Evolutionary conservation across 2,888 invertebrate genomes (phyloP).

Genomic region (Eustalomyia histrio): DNA sequence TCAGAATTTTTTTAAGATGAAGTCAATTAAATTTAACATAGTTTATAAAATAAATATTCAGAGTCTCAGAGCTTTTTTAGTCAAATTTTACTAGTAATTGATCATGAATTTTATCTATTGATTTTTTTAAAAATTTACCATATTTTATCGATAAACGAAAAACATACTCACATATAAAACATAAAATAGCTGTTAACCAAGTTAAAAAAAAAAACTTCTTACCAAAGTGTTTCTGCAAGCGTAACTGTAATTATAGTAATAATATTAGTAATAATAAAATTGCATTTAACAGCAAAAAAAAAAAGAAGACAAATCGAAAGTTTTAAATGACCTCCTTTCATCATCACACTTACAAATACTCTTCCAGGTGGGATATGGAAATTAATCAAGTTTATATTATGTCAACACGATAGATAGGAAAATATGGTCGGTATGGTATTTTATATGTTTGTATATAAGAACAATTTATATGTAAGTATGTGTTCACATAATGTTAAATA

Average conservation of each 20-base stretch:
- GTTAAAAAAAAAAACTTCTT: no score
- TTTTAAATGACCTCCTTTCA: slow-evolving; percentile 44
- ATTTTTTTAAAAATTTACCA: no score
- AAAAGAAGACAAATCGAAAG: slow-evolving; percentile 30
- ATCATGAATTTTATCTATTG: no score
- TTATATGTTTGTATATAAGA: not conserved
- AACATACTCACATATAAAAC: no score
- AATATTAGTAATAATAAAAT: not conserved
- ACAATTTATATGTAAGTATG: not conserved
- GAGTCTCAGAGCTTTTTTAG: no score
- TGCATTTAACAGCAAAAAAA: slow-evolving; percentile 4
- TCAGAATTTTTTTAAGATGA: no score
- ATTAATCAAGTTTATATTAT: slow-evolving; percentile 71
- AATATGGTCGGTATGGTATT: slow-evolving; percentile 23
- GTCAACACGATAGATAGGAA: slow-evolving; percentile 68
- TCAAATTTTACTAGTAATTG: no score
- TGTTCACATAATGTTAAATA: not conserved
- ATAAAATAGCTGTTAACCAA: no score
- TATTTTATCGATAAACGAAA: no score
- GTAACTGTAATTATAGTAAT: not conserved
- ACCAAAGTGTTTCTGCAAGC: not conserved
- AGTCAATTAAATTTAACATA: no score
- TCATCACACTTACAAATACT: slow-evolving; percentile 42
- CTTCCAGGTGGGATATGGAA: slow-evolving; percentile 63
- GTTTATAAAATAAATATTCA: no score